Evolutionary conservation across 2,113 vertebrate genomes (phyloP).

Genomic region (Cygnus atratus): DNA sequence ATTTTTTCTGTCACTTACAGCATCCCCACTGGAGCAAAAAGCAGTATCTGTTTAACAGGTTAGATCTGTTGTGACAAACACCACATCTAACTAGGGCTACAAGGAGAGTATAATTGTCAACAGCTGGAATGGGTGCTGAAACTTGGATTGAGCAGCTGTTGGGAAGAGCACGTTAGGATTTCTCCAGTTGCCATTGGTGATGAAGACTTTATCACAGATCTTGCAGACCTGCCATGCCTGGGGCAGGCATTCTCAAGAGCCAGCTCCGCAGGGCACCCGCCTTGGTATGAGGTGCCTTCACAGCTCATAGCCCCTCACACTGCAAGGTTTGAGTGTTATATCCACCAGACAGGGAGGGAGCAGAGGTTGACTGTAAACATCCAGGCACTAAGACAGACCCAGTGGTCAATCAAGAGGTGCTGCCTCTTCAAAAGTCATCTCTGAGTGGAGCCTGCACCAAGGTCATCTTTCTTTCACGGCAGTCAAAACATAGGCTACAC

Average conservation of each 20-base stretch:
- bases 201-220: background rate
- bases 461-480: background rate
- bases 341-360: background rate
- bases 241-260: background rate
- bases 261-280: rapidly evolving
- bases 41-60: background rate
- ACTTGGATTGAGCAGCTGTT: background rate
- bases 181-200: background rate
- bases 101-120: background rate
- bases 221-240: background rate
- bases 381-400: background rate
- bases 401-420: background rate
- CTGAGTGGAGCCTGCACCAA: background rate
- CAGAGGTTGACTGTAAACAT: background rate
- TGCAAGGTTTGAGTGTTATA: background rate
- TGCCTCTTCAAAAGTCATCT: background rate
- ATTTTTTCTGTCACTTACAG: constrained; percentile 4
- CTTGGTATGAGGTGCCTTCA: background rate
- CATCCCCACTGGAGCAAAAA: background rate
- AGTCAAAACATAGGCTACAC: background rate
- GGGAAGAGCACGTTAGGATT: background rate
- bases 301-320: background rate
- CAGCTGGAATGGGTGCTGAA: background rate
- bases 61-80: background rate
- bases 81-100: background rate